A percentile compares a stretch with the other conserved stretches of the same genome.
Evolutionary conservation across 35 echinoderm and acorn worm genomes (phyloP).

Genomic region (Patiria miniata): DNA sequence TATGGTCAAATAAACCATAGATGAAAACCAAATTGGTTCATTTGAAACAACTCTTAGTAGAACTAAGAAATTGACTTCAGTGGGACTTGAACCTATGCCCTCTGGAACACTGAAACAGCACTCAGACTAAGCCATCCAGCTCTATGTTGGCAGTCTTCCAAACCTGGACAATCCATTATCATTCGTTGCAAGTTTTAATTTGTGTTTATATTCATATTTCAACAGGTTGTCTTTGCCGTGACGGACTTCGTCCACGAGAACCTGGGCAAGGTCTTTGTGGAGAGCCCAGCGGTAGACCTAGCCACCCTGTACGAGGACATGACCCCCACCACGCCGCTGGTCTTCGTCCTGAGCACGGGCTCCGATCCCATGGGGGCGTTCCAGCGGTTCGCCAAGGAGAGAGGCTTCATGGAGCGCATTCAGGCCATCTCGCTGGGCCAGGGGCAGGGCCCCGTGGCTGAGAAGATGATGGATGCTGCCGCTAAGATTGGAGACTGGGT

Average conservation of each 20-base stretch:
- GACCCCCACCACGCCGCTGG: conserved; percentile 85
- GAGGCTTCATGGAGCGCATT: conserved; percentile 86
- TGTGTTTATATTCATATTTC: background rate
- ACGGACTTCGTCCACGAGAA: conserved; percentile 98
- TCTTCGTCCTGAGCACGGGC: conserved; percentile 95
- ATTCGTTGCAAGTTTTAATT: background rate
- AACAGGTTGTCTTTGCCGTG: conserved; percentile 91
- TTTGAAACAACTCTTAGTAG: too few relatives aligned
- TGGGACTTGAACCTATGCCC: too few relatives aligned
- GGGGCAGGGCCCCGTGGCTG: conserved; percentile 95
- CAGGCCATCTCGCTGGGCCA: conserved; percentile 98
- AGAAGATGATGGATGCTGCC: conserved; percentile 93
- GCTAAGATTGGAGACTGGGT: conserved; percentile 95
- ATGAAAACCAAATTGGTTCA: too few relatives aligned
- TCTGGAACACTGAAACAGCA: too few relatives aligned
- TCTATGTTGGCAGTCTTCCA: too few relatives aligned
- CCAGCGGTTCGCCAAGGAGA: conserved; percentile 93
- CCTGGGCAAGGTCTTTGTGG: conserved; percentile 93
- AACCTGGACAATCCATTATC: background rate
- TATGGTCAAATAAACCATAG: too few relatives aligned
- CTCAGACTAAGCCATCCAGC: too few relatives aligned
- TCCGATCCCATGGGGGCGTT: conserved; percentile 99
- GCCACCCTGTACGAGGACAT: conserved; percentile 88
- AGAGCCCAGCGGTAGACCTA: conserved; percentile 90
- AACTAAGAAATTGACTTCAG: too few relatives aligned